Evolutionary conservation across 2,797 vertebrate genomes (phyloP), one percentile per base, ranked within the genome.

Genomic region (Myotis vivesi): DNA sequence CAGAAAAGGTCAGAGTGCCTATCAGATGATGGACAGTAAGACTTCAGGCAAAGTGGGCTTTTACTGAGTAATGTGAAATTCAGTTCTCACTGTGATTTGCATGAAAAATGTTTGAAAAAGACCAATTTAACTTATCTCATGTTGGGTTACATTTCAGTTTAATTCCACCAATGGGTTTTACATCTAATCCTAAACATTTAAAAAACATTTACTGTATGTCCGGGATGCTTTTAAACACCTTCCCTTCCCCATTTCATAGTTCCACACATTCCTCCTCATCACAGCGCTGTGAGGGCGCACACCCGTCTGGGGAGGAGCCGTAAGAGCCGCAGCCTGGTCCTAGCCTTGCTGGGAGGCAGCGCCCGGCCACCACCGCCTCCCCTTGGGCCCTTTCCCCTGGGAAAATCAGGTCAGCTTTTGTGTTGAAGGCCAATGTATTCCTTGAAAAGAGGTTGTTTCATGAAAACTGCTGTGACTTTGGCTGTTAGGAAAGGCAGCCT

Each of bases 71-170:
- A 30, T 30, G 33, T 77, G 62, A 72, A 57, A n/a, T 38, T 44
- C 38, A 90, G 77, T 84, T 86, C 73, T 75, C 81, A 44, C 22
- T 83, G 62, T 64, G 76, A 77, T 72, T 76, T 89, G 53, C 57
- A 69, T 85, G 3, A 80, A 25, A 71, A 68, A 71, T 57, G 55
- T 41, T 53, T 51, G 33, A 53, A 85, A 81, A 81, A 36, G 68
- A 82, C 57, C 41, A 49, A 2, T 64, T 83, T 76, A 82, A 71
- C 28, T 49, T 69, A 87, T 8, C 12, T 91, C 46, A 25, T 66
- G 28, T 46, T 62, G 59, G 30, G n/a, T 19, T 64, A 49, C n/a
- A 28, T 3, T 90, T 92, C 25, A 57, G 68, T 76, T 77, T 76
- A 93, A 41, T 68, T 41, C 17, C 49, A 68, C 84, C 62, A 51